Conservation (phyloP, 2,113 vertebrate species). For the Eupsittula cactorum region DNA sequence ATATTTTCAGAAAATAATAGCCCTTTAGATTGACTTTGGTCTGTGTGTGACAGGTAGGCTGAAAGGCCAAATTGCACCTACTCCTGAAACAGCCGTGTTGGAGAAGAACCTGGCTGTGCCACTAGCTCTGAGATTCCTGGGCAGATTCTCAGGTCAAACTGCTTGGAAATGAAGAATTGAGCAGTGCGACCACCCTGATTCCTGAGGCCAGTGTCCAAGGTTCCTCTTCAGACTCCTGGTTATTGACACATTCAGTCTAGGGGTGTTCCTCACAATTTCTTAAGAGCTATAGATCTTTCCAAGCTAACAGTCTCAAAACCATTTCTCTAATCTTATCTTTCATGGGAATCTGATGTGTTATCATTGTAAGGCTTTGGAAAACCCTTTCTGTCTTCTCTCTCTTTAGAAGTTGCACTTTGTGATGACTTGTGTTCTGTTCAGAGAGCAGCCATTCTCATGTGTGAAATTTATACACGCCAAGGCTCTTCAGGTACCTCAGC, state of each 20-base stretch:
- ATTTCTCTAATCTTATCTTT: neutral
- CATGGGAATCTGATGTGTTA: neutral
- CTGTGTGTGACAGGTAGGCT: neutral
- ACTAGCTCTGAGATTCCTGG: neutral
- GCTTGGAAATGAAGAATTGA: neutral
- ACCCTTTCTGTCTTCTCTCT: neutral
- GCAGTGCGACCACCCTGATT: neutral
- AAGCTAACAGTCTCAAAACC: neutral
- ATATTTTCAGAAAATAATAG: neutral
- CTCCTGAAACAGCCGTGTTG: neutral
- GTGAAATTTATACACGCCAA: neutral
- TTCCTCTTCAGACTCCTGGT: neutral
- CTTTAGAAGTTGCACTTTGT: neutral
- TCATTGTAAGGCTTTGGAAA: neutral
- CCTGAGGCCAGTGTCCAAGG: rapidly evolving
- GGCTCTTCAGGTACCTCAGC: neutral
- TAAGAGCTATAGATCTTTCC: neutral
- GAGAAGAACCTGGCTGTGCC: neutral
- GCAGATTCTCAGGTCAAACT: neutral
- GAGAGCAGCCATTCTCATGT: neutral
- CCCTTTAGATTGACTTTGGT: neutral
- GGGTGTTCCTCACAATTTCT: neutral
- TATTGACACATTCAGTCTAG: neutral
- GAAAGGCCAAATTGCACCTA: neutral
- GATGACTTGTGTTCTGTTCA: neutral